Evolutionary conservation across 2,113 vertebrate genomes (phyloP), one percentile per base, ranked within the genome.

Genomic region (Silurus asotus): DNA sequence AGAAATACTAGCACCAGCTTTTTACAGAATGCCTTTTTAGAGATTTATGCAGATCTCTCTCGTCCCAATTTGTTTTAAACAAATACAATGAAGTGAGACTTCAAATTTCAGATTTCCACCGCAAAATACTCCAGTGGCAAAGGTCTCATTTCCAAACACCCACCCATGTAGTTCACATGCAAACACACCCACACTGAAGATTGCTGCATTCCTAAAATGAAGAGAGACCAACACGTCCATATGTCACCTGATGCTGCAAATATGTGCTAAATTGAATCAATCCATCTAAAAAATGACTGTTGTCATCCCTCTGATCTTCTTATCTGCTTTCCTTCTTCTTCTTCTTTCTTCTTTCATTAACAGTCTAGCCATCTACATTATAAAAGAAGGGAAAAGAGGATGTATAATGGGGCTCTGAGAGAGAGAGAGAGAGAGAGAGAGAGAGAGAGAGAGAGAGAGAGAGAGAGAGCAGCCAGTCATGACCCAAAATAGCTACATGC

Each of bases 241-340:
- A 94, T 94, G 94, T 95, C 95, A 95, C 93, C 90, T 88, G 93
- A 93, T 94, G 94, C 92, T 62, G 94, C 92, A 94, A 95, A 95
- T 94, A 90, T 91, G 93, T 94, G 94, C 94, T 95, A 95, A 96
- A 96, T 96, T 96, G 95, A 96, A 96, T 96, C 95, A 95, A 96
- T 96, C 95, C 95, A 96, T 96, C 96, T 96, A 95, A 90, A 93
- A 96, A 96, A 96, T 96, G 95, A 94, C 93, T 96, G 93, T 95
- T 96, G 95, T 96, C 95, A 96, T 94, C 90, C 59, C 92, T 62
- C 93, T 94, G 94, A 94, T 94, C 94, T 90, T 93, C 37, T 93
- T 94, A 94, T 95, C 93, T 82, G 90, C 62, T 1, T 13, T 88
- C 90, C 15, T 48, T 78, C 53, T 23, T 88, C 37, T 37, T 37